Conservation (phyloP, 2,888 invertebrate species). For the Eristalis intricaria region DNA sequence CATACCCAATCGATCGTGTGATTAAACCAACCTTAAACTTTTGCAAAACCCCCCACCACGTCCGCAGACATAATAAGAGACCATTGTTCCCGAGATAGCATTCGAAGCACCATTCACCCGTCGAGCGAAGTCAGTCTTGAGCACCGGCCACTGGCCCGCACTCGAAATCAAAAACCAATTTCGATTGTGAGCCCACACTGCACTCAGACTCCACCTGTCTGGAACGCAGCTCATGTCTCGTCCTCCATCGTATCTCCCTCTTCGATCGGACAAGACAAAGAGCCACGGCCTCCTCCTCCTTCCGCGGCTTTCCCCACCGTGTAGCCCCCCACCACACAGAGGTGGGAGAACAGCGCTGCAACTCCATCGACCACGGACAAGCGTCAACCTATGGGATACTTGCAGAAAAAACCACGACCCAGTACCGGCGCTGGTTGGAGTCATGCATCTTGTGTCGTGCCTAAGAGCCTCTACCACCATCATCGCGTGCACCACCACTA, state of each 20-base stretch:
- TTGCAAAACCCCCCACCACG: too few relatives aligned
- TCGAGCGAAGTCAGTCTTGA: neutral
- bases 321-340: neutral
- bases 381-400: slow-evolving; percentile 63
- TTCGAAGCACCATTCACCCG: neutral
- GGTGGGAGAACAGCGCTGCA: slow-evolving; percentile 54
- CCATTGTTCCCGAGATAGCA: too few relatives aligned
- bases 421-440: slow-evolving; percentile 30
- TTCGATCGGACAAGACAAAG: neutral
- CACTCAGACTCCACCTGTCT: slow-evolving; percentile 50
- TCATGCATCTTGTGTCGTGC: slow-evolving; percentile 51
- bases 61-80: too few relatives aligned
- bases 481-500: slow-evolving; percentile 13
- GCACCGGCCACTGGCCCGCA: neutral
- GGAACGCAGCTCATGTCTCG: neutral
- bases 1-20: too few relatives aligned
- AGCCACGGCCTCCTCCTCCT: neutral
- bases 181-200: neutral
- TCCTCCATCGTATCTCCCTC: neutral
- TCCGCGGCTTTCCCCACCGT: too few relatives aligned
- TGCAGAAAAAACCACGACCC: slow-evolving; percentile 51
- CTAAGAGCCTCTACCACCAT: slow-evolving; percentile 48
- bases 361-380: slow-evolving; percentile 22
- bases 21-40: too few relatives aligned
- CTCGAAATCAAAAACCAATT: slow-evolving; percentile 4